Evolutionary conservation across 2,113 vertebrate species (phyloP), one percentile per base, ranked within the genome.

Genomic region (Lagopus muta): DNA sequence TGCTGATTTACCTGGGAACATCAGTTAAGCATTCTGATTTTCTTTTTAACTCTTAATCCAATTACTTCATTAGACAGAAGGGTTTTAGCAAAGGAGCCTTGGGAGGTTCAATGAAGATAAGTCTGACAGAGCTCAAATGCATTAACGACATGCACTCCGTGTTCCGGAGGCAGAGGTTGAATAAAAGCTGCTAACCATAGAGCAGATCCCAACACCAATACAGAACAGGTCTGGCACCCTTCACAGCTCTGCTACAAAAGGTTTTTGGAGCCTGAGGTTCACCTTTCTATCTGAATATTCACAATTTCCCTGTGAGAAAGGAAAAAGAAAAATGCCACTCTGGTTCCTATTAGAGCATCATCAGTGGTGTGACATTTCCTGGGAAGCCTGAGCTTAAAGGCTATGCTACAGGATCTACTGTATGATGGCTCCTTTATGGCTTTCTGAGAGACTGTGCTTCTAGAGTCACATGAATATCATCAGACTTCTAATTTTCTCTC

Each of bases 1-100:
- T 69, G 91, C 91, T 69, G 70, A 67, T 88, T 83, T 97, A 91
- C 96, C 91, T 97, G 82, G 57, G 76, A 95, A 78, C 79, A 69
- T 40, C 76, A 92, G 60, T 91, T 94, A 95, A 88, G 52, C 69
- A 32, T 17, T 40, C 52, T 69, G 85, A 91, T 95, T 83, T 78
- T 43, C 79, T 94, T 40, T 69, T 94, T 92, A 77, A 48, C 17
- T 78, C 69, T 95, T 94, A 95, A 89, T 91, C 79, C 87, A 93
- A 93, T 95, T 94, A 75, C 69, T 90, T 90, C 70, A 69, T 97
- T 95, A 97, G 82, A 30, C 57, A 86, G 76, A 72, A 89, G 72
- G 54, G 42, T 20, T 81, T 91, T 88, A 92, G 85, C 15, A 69
- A 81, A 79, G 93, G 88, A 88, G 65, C 82, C 87, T 67, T 67